Conservation (phyloP, 2,797 vertebrate species). For the Oreochromis grahami region DNA sequence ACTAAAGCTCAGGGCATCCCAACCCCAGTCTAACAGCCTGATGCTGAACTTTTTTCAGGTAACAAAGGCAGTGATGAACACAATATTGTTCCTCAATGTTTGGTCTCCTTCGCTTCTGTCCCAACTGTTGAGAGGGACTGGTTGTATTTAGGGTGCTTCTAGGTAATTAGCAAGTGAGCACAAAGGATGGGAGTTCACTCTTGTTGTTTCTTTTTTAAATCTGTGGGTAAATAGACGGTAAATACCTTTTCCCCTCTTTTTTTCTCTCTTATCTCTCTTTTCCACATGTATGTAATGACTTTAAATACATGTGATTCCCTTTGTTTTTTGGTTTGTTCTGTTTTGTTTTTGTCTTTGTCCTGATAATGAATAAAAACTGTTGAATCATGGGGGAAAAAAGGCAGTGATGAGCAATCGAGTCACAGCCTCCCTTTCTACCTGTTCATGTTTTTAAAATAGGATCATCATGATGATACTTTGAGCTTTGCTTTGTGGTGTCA, state of each 20-base stretch:
- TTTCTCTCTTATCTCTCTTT: background rate
- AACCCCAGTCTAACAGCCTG: background rate
- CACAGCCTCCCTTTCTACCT: background rate
- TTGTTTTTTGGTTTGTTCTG: background rate
- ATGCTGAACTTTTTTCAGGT: background rate
- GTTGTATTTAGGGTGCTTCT: background rate
- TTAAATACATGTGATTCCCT: background rate
- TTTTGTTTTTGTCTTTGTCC: background rate
- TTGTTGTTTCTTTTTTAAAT: background rate
- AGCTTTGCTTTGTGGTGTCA: background rate
- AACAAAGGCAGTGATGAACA: background rate
- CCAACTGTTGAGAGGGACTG: background rate
- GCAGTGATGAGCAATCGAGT: background rate
- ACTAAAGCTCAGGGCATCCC: background rate
- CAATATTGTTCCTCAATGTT: background rate
- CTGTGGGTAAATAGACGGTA: background rate
- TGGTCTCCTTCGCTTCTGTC: background rate
- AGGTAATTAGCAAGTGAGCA: background rate
- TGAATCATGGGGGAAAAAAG: rapidly evolving
- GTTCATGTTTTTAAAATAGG: background rate
- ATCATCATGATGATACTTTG: background rate
- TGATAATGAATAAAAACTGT: background rate
- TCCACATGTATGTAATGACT: background rate
- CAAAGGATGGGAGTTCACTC: background rate
- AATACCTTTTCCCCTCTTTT: background rate